Percentiles rank a stretch among this genome's conserved stretches.
These are phyloP conservation scores for Cassiopea xamachana DNA, from an alignment of 30 jellyfish, hydroid and myxozoan genomes.

Conservation along the genomic window DNA sequence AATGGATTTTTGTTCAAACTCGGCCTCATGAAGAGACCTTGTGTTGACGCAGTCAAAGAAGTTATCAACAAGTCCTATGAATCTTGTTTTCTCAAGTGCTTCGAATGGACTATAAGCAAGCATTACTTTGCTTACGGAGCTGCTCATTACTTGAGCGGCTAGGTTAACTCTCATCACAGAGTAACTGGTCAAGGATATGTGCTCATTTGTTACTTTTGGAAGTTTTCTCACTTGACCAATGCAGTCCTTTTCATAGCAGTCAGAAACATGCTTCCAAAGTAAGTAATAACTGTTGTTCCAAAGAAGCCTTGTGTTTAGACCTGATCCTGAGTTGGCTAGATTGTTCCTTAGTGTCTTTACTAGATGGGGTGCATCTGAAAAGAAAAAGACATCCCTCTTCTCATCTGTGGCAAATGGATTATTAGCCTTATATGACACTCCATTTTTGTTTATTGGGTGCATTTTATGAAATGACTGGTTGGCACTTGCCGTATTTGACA, in stretches of 20 bases:
- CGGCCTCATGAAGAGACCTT: constrained; percentile 44
- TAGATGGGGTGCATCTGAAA: constrained; percentile 60
- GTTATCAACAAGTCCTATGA: constrained; percentile 35
- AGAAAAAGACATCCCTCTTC: constrained; percentile 29
- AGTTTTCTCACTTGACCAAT: constrained; percentile 38
- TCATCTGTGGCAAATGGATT: constrained; percentile 42
- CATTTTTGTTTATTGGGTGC: constrained; percentile 20
- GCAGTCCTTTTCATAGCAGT: constrained; percentile 34
- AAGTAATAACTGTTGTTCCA: constrained; percentile 35
- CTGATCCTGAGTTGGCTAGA: constrained; percentile 51
- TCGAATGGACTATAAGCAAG: constrained; percentile 10
- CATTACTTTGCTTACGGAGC: constrained; percentile 19
- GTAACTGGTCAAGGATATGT: constrained; percentile 34
- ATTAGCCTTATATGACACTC: constrained; percentile 21
- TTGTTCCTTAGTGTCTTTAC: constrained; percentile 48
- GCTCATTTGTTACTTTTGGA: constrained; percentile 49
- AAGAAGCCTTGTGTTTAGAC: constrained; percentile 20
- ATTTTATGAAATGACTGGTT: constrained; percentile 41
- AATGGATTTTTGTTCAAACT: constrained; percentile 32
- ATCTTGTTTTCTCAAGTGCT: constrained; percentile 16
- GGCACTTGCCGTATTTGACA: constrained; percentile 59
- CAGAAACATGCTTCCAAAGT: constrained; percentile 36
- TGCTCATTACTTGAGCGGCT: constrained; percentile 41
- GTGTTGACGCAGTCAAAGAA: constrained; percentile 41
- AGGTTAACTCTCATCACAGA: constrained; percentile 45